phyloP scores from a whole-genome alignment of 2,113 vertebrate genomes.

The Calidris pugnax region DNA sequence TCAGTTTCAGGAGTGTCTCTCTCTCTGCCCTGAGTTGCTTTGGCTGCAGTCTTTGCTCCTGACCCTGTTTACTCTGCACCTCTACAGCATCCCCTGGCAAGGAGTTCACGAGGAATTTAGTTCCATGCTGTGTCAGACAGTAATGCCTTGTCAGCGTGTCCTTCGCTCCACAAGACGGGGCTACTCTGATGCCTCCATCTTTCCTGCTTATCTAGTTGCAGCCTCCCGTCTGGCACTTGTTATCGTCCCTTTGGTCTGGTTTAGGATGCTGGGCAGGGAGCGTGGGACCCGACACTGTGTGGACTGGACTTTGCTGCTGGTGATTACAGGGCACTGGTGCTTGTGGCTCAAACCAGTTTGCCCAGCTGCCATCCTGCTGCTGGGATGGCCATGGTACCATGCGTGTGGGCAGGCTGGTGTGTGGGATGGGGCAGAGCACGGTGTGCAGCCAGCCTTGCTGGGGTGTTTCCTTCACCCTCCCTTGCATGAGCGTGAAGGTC shows the following conservation, averaged over 20 bases:
- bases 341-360: neutral
- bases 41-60: neutral
- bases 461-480: neutral
- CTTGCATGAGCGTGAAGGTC: accelerated
- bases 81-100: neutral
- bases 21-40: neutral
- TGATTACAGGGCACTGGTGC: neutral
- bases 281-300: accelerated
- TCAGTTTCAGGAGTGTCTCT: neutral
- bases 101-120: neutral
- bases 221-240: neutral
- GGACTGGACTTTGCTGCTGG: neutral
- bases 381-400: neutral
- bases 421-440: neutral
- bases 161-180: accelerated
- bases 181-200: neutral
- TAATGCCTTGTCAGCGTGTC: neutral
- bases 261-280: neutral
- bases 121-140: neutral
- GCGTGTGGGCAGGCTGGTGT: neutral
- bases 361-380: neutral
- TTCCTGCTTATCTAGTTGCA: neutral
- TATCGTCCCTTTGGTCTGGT: neutral
- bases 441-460: accelerated
- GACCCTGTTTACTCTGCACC: neutral